A percentile compares a stretch with the other conserved stretches of the same genome.
These are phyloP conservation scores for Troides helena DNA, from an alignment of 2,888 invertebrate species.

Conservation along the genomic window DNA sequence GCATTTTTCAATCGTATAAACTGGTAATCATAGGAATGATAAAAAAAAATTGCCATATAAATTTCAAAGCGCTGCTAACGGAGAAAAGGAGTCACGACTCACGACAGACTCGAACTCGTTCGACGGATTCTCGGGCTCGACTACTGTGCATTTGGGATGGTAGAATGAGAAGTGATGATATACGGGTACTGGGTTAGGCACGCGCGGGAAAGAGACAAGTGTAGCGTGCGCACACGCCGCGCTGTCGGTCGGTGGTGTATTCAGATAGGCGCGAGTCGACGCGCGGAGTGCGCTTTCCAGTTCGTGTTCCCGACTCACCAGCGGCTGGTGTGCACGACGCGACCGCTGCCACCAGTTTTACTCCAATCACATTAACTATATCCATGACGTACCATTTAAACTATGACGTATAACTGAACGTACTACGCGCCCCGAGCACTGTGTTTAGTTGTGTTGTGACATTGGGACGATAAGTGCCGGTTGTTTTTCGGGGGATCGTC, in stretches of 20 bases:
- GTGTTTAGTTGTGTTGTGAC: constrained; percentile 64
- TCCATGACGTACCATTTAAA: constrained; percentile 53
- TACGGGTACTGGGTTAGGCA: constrained; percentile 25
- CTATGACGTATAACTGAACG: constrained; percentile 64
- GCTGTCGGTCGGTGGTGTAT: constrained; percentile 51
- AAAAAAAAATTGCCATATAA: constrained; percentile 67
- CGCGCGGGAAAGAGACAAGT: constrained; percentile 47
- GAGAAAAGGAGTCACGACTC: constrained; percentile 71
- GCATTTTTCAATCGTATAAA: constrained; percentile 60
- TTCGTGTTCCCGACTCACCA: constrained; percentile 68
- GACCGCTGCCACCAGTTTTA: constrained; percentile 66
- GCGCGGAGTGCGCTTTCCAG: constrained; percentile 69
- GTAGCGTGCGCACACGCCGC: constrained; percentile 64
- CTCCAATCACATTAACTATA: constrained; percentile 53
- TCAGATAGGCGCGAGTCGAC: constrained; percentile 57
- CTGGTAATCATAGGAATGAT: constrained; percentile 61
- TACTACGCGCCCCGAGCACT: constrained; percentile 49
- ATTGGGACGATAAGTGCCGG: constrained; percentile 47
- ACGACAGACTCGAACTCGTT: constrained; percentile 72
- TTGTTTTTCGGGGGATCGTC: constrained; percentile 56
- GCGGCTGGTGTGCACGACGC: constrained; percentile 69
- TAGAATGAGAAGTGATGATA: constrained; percentile 41
- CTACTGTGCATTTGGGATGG: constrained; percentile 70
- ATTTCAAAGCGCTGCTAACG: constrained; percentile 59
- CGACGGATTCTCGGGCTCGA: constrained; percentile 60